These are phyloP conservation scores for Paradisaea rubra DNA, from an alignment of 2,113 vertebrate genomes.

Conservation along the genomic window DNA sequence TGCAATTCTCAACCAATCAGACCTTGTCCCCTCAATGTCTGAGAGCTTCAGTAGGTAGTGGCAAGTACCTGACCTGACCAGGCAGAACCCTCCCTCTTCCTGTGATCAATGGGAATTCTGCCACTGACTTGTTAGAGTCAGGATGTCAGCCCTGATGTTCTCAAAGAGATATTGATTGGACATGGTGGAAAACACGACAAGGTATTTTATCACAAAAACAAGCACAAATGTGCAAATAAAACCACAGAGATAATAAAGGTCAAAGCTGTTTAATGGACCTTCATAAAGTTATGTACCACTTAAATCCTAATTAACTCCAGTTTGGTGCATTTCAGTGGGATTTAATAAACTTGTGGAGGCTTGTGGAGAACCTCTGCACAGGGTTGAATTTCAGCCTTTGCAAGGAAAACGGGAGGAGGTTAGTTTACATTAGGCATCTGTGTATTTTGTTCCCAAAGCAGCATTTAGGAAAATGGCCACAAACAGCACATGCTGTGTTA, in stretches of 20 bases:
- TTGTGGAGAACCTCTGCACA: not conserved
- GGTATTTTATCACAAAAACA: not conserved
- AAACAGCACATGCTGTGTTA: conserved; percentile 42
- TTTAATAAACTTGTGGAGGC: not conserved
- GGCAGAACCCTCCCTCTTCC: not conserved
- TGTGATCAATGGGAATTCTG: not conserved
- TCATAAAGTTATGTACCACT: conserved; percentile 5
- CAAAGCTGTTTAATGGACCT: conserved; percentile 1
- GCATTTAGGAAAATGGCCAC: conserved; percentile 15
- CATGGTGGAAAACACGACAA: not conserved
- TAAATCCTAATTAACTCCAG: conserved; percentile 34
- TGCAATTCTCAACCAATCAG: not conserved
- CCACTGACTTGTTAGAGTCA: not conserved
- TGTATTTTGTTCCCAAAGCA: conserved; percentile 36
- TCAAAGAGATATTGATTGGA: not conserved
- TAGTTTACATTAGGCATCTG: conserved; percentile 25
- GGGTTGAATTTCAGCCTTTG: not conserved
- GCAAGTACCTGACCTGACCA: not conserved
- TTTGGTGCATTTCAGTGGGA: not conserved
- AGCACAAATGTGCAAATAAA: not conserved
- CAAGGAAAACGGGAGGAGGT: not conserved
- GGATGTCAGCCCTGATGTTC: not conserved
- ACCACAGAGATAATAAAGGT: not conserved
- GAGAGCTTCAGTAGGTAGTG: not conserved
- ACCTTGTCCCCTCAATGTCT: rapidly evolving